phyloP scores from a whole-genome alignment of 2,797 vertebrate genomes.

The Ambastaia sidthimunki region DNA sequence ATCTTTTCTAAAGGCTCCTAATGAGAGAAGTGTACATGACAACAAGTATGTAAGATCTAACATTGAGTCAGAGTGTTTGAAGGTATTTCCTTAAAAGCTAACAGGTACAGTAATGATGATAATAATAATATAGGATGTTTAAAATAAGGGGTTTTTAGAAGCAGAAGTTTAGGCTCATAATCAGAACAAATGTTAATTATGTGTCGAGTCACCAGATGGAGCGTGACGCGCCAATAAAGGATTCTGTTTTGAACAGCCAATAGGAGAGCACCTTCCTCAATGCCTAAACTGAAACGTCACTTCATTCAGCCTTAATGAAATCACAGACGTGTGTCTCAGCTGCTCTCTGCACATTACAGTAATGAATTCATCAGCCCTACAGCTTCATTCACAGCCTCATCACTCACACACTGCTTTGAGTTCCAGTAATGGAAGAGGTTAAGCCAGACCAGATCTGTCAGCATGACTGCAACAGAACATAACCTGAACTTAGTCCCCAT shows the following conservation, averaged over 20 bases:
- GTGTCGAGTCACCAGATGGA: too few relatives aligned
- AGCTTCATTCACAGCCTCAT: conserved; percentile 17
- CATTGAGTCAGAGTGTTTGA: too few relatives aligned
- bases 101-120: too few relatives aligned
- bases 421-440: background rate
- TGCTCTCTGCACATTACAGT: conserved; percentile 55
- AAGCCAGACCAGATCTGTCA: background rate
- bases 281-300: conserved; percentile 57
- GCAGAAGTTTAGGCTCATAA: too few relatives aligned
- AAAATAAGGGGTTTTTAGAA: too few relatives aligned
- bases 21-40: too few relatives aligned
- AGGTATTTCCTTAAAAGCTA: too few relatives aligned
- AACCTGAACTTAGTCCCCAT: background rate
- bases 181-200: too few relatives aligned
- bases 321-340: conserved; percentile 60
- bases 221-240: conserved; percentile 51
- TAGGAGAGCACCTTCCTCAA: conserved; percentile 38
- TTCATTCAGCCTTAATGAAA: conserved; percentile 60
- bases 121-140: too few relatives aligned
- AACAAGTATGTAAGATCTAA: too few relatives aligned
- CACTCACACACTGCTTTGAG: conserved; percentile 8
- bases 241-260: conserved; percentile 55
- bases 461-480: background rate
- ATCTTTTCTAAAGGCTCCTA: too few relatives aligned
- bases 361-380: conserved; percentile 60